Percentiles rank a stretch among this genome's conserved stretches.
These are phyloP conservation scores for Imbricaverruca yamaguchii DNA, from an alignment of 2,888 invertebrate species.

Conservation along the genomic window DNA sequence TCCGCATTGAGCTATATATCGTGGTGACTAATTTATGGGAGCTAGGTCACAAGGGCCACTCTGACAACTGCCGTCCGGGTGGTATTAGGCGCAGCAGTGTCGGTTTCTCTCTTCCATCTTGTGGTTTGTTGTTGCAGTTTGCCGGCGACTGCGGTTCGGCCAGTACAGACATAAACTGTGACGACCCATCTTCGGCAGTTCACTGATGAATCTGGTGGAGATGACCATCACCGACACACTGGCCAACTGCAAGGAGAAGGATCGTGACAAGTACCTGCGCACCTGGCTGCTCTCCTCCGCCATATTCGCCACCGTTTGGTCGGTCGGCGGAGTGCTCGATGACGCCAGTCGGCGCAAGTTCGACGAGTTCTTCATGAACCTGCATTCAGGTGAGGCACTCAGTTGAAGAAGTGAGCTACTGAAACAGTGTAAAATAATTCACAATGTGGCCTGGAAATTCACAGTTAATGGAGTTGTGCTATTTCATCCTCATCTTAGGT, in stretches of 20 bases:
- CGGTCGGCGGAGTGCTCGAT: slow-evolving; percentile 72
- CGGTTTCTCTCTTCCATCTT: neutral
- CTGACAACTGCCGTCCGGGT: too few relatives aligned
- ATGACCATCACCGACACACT: slow-evolving; percentile 28
- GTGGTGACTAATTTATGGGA: too few relatives aligned
- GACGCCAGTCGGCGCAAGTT: slow-evolving; percentile 62
- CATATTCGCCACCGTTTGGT: slow-evolving; percentile 71
- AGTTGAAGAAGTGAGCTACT: too few relatives aligned
- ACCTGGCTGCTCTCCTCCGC: slow-evolving; percentile 68
- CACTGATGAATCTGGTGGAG: slow-evolving; percentile 15
- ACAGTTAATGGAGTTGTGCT: too few relatives aligned
- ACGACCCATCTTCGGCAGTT: neutral
- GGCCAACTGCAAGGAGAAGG: slow-evolving; percentile 29
- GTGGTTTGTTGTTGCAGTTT: neutral
- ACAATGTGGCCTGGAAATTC: too few relatives aligned
- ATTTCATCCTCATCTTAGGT: too few relatives aligned
- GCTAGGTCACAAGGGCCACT: too few relatives aligned
- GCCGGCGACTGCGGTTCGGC: too few relatives aligned
- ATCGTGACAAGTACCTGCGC: slow-evolving; percentile 28
- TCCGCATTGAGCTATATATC: too few relatives aligned
- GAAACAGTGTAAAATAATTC: too few relatives aligned
- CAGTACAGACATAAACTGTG: too few relatives aligned
- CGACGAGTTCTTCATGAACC: slow-evolving; percentile 62
- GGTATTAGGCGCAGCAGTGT: too few relatives aligned
- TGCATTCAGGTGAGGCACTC: slow-evolving; percentile 38